Evolutionary conservation across 2,113 vertebrate species (phyloP).

Genomic region (Dipodomys ordii): DNA sequence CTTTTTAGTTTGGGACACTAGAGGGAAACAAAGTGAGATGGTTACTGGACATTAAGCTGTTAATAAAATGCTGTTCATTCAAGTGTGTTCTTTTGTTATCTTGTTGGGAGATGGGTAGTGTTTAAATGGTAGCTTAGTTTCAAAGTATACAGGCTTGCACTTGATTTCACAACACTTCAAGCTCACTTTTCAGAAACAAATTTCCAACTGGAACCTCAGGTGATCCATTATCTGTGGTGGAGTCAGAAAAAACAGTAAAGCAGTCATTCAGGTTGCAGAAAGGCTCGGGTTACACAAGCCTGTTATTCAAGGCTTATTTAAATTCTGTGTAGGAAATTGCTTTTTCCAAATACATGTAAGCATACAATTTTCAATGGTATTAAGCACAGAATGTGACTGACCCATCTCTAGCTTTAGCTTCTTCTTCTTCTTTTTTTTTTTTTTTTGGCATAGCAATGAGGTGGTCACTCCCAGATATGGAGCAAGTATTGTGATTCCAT

Average conservation of each 20-base stretch:
- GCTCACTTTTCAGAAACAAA: slow-evolving; percentile 35
- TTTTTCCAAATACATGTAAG: not conserved
- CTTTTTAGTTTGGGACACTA: slow-evolving; percentile 70
- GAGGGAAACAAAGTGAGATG: slow-evolving; percentile 82
- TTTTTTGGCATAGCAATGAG: not conserved
- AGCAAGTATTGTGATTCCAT: not conserved
- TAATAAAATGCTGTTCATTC: not conserved
- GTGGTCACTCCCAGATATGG: not conserved
- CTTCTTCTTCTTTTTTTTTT: not conserved
- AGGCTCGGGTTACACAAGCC: not conserved
- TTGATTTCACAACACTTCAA: slow-evolving; percentile 30
- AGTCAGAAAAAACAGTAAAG: not conserved
- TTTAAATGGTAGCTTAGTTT: not conserved
- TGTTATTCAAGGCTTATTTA: not conserved
- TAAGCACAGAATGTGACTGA: not conserved
- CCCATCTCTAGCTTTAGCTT: slow-evolving; percentile 12
- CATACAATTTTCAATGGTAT: not conserved
- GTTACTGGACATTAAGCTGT: not conserved
- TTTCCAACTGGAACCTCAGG: not conserved
- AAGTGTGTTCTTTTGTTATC: not conserved
- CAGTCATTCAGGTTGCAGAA: not conserved
- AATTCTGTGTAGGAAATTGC: slow-evolving; percentile 31
- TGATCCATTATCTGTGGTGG: not conserved
- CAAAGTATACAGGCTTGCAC: slow-evolving; percentile 2
- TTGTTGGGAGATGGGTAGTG: not conserved